phyloP scores from a whole-genome alignment of 2,888 invertebrate species.

The Hirtodrosophila histrioides region DNA sequence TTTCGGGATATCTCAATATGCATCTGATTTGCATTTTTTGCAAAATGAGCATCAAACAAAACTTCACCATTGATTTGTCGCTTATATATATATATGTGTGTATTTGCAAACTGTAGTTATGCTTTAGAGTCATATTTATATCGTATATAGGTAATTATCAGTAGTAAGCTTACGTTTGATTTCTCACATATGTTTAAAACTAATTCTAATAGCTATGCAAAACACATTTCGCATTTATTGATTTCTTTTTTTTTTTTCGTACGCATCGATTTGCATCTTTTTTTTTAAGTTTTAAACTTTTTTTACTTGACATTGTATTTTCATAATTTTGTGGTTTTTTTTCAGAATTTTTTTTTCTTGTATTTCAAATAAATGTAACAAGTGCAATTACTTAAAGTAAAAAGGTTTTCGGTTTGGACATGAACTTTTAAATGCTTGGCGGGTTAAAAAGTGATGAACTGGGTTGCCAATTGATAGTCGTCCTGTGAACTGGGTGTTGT shows the following conservation, averaged over 20 bases:
- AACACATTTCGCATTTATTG: constrained; percentile 66
- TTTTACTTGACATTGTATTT: constrained; percentile 49
- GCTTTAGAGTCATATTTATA: constrained; percentile 60
- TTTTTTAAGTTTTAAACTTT: constrained; percentile 72
- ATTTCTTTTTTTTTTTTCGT: constrained; percentile 38
- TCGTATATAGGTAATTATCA: constrained; percentile 73
- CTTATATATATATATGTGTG: too few species aligned
- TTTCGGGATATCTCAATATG: constrained; percentile 15
- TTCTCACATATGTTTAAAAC: constrained; percentile 69
- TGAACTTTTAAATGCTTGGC: constrained; percentile 66
- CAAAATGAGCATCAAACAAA: constrained; percentile 50
- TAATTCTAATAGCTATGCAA: constrained; percentile 73
- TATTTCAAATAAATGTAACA: constrained; percentile 69
- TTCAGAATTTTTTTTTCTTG: constrained; percentile 31
- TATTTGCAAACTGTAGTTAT: constrained; percentile 41
- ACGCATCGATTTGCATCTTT: constrained; percentile 40
- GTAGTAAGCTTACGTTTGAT: constrained; percentile 76
- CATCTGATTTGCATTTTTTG: constrained; percentile 52
- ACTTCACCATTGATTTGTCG: constrained; percentile 39
- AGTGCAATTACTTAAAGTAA: constrained; percentile 60
- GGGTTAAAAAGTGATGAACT: constrained; percentile 40
- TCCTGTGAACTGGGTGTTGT: constrained; percentile 16
- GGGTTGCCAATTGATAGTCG: constrained; percentile 30
- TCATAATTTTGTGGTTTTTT: constrained; percentile 32
- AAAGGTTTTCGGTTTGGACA: constrained; percentile 30